These are phyloP conservation scores for Mesopsocus fuscifrons DNA, from an alignment of 2,888 invertebrate species.

Conservation along the genomic window DNA sequence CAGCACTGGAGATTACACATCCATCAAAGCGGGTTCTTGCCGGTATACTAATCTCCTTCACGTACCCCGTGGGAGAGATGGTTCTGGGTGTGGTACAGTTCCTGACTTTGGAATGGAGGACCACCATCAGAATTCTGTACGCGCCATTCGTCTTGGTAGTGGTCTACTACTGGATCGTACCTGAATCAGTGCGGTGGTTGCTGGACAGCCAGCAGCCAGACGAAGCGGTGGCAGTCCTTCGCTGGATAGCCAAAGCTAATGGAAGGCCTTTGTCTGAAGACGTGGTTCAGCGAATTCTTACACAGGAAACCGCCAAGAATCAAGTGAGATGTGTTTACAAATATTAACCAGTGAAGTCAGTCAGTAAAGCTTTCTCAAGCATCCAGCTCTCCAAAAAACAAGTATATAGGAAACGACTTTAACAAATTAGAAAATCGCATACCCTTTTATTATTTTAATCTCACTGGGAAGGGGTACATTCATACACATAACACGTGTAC, in stretches of 20 bases:
- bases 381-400: too few relatives aligned
- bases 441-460: too few relatives aligned
- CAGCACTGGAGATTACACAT: not conserved
- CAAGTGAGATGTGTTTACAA: too few relatives aligned
- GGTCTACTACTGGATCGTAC: constrained; percentile 28
- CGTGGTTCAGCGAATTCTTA: too few relatives aligned
- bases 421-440: too few relatives aligned
- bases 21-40: not conserved
- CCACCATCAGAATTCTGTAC: not conserved
- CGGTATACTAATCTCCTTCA: not conserved
- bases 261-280: too few relatives aligned
- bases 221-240: constrained; percentile 34
- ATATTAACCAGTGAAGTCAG: too few relatives aligned
- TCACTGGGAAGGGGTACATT: too few relatives aligned
- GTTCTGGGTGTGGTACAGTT: not conserved
- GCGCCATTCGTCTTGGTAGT: not conserved
- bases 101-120: not conserved
- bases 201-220: constrained; percentile 32
- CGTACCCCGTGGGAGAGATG: not conserved
- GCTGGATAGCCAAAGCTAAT: constrained; percentile 27
- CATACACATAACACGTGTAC: too few relatives aligned
- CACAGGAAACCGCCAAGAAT: too few relatives aligned
- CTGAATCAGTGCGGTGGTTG: constrained; percentile 47
- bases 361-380: too few relatives aligned
- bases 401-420: too few relatives aligned